These are phyloP conservation scores for Epinotia demarniana DNA, from an alignment of 2,888 invertebrate species.

Conservation along the genomic window DNA sequence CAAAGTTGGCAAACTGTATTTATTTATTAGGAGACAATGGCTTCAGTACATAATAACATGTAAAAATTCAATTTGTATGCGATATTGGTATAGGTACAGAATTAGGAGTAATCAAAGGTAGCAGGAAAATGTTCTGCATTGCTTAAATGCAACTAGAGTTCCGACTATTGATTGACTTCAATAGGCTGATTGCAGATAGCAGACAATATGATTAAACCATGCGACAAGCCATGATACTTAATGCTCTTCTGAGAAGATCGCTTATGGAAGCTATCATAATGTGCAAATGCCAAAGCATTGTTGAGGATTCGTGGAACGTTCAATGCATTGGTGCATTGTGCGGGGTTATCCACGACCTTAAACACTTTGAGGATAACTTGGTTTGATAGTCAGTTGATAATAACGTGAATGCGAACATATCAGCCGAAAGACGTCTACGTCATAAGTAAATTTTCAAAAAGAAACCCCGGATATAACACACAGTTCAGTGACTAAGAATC, in stretches of 20 bases:
- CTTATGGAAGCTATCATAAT: not conserved
- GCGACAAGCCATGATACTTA: not conserved
- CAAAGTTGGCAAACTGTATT: no score
- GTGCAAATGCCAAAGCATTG: not conserved
- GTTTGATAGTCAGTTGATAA: not conserved
- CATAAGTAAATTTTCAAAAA: no score
- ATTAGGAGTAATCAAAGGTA: no score
- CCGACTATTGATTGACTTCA: not conserved
- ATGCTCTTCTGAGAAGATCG: constrained; percentile 2
- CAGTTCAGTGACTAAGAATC: no score
- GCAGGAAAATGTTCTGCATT: not conserved
- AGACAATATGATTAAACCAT: not conserved
- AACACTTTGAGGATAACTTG: not conserved
- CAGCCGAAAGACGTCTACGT: no score
- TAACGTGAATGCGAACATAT: no score
- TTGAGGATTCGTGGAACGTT: not conserved
- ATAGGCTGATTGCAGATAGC: not conserved
- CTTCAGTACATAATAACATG: no score
- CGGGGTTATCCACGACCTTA: not conserved
- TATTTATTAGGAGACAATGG: no score
- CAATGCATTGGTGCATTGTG: not conserved
- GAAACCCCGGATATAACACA: no score
- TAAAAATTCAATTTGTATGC: no score
- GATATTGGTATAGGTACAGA: no score
- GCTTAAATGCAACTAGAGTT: not conserved